Percentiles rank a stretch among this genome's conserved stretches.
phyloP scores from a whole-genome alignment of 2,888 invertebrate species.

The Sipha maydis region DNA sequence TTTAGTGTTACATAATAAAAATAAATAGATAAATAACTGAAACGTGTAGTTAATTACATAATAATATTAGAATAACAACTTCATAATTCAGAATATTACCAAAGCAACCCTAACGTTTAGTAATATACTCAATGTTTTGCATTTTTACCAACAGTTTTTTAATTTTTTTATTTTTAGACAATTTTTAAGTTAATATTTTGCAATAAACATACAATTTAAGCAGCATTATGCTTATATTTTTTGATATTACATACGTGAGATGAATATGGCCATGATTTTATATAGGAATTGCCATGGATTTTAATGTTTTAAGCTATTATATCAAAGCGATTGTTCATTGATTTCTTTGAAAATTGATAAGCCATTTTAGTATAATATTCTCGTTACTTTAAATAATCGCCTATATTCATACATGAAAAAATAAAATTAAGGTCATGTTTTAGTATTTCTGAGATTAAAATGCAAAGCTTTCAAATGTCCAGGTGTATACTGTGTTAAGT shows the following conservation, averaged over 20 bases:
- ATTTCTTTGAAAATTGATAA: conserved; percentile 31
- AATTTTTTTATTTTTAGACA: neutral
- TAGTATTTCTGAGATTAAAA: neutral
- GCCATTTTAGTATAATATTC: neutral
- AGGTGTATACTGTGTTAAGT: conserved; percentile 8
- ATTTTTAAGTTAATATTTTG: neutral
- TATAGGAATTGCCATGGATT: neutral
- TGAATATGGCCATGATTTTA: neutral
- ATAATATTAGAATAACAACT: too few species aligned
- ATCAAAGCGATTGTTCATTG: neutral
- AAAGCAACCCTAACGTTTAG: too few species aligned
- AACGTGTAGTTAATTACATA: too few species aligned
- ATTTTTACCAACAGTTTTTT: too few species aligned
- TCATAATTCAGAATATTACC: too few species aligned
- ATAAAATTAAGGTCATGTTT: neutral
- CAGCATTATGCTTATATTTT: neutral
- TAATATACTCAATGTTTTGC: too few species aligned
- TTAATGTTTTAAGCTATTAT: neutral
- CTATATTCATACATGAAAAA: neutral
- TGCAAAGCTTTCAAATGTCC: conserved; percentile 31
- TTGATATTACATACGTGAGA: neutral
- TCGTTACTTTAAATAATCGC: neutral
- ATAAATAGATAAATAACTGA: too few species aligned
- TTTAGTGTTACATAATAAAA: too few species aligned
- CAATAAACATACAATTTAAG: too few species aligned